phyloP scores from a whole-genome alignment of 1,140 invertebrate genomes.

The Brachionus plicatilis region DNA sequence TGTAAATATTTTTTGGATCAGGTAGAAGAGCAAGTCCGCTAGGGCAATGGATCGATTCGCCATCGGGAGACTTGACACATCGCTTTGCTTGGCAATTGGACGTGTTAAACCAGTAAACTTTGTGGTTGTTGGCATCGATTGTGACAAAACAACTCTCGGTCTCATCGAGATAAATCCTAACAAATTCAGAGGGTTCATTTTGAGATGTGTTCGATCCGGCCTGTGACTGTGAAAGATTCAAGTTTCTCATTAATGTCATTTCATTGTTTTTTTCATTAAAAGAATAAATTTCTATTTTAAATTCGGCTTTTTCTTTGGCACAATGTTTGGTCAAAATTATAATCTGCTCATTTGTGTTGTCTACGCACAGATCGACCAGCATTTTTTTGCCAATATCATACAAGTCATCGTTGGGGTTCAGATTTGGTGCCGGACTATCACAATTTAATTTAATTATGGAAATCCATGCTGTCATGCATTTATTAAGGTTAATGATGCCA shows the following conservation, averaged over 20 bases:
- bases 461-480: slow-evolving; percentile 40
- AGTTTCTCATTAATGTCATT: not conserved
- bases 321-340: not conserved
- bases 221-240: not conserved
- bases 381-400: slow-evolving; percentile 23
- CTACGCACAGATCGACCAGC: slow-evolving; percentile 3
- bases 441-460: slow-evolving; percentile 4
- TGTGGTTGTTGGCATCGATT: slow-evolving; percentile 35
- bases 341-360: slow-evolving; percentile 13
- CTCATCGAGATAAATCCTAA: slow-evolving; percentile 30
- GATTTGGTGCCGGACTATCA: not conserved
- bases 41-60: slow-evolving; percentile 19
- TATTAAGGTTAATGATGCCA: slow-evolving; percentile 18
- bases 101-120: slow-evolving; percentile 38
- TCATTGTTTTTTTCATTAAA: slow-evolving; percentile 29
- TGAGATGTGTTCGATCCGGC: not conserved
- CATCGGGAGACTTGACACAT: slow-evolving; percentile 30
- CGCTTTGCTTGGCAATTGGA: slow-evolving; percentile 24
- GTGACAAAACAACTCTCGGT: slow-evolving; percentile 5
- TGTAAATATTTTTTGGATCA: slow-evolving; percentile 24
- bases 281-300: slow-evolving; percentile 27
- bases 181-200: slow-evolving; percentile 30
- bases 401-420: not conserved
- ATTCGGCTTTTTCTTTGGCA: not conserved
- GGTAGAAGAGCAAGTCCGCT: not conserved